phyloP scores from a whole-genome alignment of 2,113 vertebrate species.

The Silurus glanis region DNA sequence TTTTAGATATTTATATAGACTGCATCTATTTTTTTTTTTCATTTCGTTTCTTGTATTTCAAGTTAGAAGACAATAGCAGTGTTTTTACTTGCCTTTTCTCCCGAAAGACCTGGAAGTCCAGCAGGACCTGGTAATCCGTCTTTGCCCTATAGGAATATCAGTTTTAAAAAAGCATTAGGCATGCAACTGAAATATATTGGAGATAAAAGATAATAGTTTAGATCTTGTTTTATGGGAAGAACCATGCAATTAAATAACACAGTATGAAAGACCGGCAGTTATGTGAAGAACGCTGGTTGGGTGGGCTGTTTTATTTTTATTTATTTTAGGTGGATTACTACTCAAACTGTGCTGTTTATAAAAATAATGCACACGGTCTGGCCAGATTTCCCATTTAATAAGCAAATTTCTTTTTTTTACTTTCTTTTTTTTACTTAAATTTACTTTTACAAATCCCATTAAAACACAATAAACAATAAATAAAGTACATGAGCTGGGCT shows the following conservation, averaged over 20 bases:
- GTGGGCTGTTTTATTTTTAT: neutral
- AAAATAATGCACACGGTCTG: neutral
- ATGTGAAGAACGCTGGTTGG: neutral
- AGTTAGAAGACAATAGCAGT: neutral
- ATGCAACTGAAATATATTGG: neutral
- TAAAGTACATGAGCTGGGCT: neutral
- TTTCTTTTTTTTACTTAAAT: too few species aligned
- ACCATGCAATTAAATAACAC: neutral
- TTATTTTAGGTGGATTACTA: too few species aligned
- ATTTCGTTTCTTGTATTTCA: neutral
- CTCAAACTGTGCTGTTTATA: too few species aligned
- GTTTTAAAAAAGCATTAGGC: conserved; percentile 2
- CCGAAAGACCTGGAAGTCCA: conserved; percentile 81
- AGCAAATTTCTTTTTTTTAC: too few species aligned
- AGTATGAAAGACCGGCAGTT: neutral
- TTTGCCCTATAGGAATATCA: conserved; percentile 76
- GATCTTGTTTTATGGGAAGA: neutral
- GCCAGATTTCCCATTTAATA: neutral
- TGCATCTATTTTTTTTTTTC: neutral
- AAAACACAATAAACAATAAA: neutral
- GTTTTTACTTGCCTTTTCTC: conserved; percentile 78
- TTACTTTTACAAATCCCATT: neutral
- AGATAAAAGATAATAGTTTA: too few species aligned
- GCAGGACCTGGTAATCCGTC: conserved; percentile 78
- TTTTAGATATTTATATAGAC: neutral